Evolutionary conservation across 2,797 vertebrate species (phyloP).

Genomic region (Myotis daubentonii): DNA sequence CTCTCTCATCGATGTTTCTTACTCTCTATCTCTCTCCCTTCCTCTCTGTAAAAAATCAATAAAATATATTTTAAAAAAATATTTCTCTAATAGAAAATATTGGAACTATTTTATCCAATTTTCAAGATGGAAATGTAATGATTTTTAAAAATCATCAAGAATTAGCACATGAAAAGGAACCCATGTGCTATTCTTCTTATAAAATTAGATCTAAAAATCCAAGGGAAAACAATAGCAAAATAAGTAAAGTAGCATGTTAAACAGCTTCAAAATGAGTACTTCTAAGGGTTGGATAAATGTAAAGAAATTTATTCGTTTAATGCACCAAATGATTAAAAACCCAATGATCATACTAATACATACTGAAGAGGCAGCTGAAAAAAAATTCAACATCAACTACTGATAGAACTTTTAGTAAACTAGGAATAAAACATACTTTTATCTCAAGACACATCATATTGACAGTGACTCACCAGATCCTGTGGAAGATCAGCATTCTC

Average conservation of each 20-base stretch:
- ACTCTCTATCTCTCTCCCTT: no score
- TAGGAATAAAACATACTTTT: neutral
- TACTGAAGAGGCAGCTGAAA: constrained; percentile 1
- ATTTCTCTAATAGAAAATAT: neutral
- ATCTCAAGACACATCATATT: neutral
- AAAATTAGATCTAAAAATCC: constrained; percentile 11
- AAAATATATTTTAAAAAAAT: no score
- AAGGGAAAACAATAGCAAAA: neutral
- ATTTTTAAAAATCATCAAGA: neutral
- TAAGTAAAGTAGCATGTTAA: neutral
- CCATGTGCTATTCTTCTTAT: neutral
- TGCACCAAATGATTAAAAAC: neutral
- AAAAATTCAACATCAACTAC: neutral
- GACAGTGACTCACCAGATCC: neutral
- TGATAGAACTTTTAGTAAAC: neutral
- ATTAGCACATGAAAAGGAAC: neutral
- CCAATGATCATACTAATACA: neutral
- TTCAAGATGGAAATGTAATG: neutral
- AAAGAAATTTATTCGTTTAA: constrained; percentile 1
- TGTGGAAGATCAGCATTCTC: neutral
- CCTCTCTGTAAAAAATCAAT: no score
- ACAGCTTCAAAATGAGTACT: neutral
- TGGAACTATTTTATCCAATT: neutral
- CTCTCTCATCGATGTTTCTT: no score
- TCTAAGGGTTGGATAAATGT: neutral